A percentile compares a stretch with the other conserved stretches of the same genome.
These are phyloP conservation scores for Hipparchia semele DNA, from an alignment of 2,888 invertebrate species.

Conservation along the genomic window DNA sequence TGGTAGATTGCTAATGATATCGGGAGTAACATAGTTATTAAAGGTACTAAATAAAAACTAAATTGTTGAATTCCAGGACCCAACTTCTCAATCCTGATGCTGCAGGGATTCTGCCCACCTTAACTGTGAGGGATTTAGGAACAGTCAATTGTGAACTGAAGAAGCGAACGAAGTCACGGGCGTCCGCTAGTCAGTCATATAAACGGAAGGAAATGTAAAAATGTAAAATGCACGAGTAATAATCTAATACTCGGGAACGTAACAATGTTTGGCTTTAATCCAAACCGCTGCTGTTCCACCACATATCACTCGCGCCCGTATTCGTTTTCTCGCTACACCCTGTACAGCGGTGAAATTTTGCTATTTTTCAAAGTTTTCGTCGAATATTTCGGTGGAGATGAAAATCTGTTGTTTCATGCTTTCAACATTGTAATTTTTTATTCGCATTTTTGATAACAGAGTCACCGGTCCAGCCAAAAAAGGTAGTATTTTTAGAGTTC, in stretches of 20 bases:
- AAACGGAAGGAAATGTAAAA: constrained; percentile 28
- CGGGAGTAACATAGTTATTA: too few species aligned
- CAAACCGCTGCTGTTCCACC: constrained; percentile 33
- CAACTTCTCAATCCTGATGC: too few species aligned
- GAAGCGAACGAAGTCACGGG: too few species aligned
- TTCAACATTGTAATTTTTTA: background rate
- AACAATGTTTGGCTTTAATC: constrained; percentile 42
- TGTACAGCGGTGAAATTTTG: constrained; percentile 52
- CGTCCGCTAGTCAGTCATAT: too few species aligned
- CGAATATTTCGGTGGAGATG: constrained; percentile 2
- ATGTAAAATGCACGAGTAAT: constrained; percentile 41
- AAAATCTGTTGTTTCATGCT: constrained; percentile 5
- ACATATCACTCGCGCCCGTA: constrained; percentile 33
- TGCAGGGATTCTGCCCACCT: too few species aligned
- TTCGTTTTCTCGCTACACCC: constrained; percentile 27
- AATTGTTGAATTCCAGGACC: too few species aligned
- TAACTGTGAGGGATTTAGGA: too few species aligned
- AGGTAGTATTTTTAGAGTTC: too few species aligned
- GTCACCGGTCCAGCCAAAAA: too few species aligned
- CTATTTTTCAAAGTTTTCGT: constrained; percentile 53
- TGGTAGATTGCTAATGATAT: too few species aligned
- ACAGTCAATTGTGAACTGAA: too few species aligned
- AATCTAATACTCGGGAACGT: constrained; percentile 42
- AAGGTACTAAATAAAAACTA: too few species aligned
- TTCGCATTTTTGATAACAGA: background rate